Conservation (phyloP, 2,113 vertebrate genomes). For the Syngnathoides biaculeatus region DNA sequence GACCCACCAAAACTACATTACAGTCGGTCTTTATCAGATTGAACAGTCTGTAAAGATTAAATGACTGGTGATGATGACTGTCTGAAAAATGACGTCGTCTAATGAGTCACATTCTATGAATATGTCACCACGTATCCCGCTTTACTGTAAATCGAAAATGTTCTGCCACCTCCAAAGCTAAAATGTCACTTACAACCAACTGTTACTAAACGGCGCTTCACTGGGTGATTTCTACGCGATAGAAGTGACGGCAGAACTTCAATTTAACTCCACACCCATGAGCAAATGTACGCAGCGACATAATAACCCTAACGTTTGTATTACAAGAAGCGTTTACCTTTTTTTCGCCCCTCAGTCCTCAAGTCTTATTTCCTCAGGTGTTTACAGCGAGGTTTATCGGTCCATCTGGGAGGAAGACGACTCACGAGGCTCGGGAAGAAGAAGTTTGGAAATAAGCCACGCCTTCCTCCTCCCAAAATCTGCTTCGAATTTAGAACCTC, state of each 20-base stretch:
- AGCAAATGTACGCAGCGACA: constrained; percentile 12
- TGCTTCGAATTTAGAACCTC: constrained; percentile 56
- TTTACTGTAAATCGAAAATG: background rate
- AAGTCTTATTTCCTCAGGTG: background rate
- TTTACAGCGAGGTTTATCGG: background rate
- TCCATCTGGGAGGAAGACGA: constrained; percentile 28
- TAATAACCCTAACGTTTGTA: constrained; percentile 1
- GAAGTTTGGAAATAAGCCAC: constrained; percentile 32
- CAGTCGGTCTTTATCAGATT: background rate
- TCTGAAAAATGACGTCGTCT: constrained; percentile 11
- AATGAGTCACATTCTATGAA: constrained; percentile 18
- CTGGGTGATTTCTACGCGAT: background rate
- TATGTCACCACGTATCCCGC: constrained; percentile 33
- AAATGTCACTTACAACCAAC: background rate
- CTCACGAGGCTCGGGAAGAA: constrained; percentile 18
- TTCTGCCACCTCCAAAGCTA: background rate
- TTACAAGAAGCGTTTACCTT: background rate
- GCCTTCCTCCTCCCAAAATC: constrained; percentile 47
- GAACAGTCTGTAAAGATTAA: background rate
- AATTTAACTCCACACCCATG: background rate
- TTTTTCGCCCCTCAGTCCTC: too few relatives aligned
- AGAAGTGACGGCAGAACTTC: constrained; percentile 11
- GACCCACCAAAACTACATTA: too few relatives aligned
- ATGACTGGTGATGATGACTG: background rate
- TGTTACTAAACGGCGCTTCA: background rate